Base-by-base conservation (phyloP, 1,140 invertebrate species). In the Dendroctonus valens region DNA sequence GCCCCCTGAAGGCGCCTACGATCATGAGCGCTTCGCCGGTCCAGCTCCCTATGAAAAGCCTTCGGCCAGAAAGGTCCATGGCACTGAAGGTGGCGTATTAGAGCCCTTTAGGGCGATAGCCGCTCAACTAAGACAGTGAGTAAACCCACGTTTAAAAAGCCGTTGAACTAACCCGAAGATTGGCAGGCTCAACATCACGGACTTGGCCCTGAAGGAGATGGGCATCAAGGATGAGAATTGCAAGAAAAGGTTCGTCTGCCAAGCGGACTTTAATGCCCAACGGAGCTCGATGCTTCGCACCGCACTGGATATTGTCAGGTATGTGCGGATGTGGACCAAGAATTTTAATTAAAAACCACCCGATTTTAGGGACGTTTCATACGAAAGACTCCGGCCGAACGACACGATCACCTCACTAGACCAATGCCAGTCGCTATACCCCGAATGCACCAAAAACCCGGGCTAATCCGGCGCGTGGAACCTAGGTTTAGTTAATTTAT, bases 241-340 rank as follows among this genome's bases (percentile, higher is more conserved):
- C 53, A 75, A 70, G 58, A 75, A 69, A 60, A 72, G 72, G 60
- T 77, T 77, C 54, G 71, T 78, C 7, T 78, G 76, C 59, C 71
- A 76, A 65, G 70, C 74, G 4, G 70, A 76, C 58, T 69, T 70
- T 8, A 70, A 67, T 37, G 67, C 70, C 0, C 67, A 70, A 49
- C 64, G 65, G 38, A 73, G 62, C 62, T 37, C 51, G 38, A 38
- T 77, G 40, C 61, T 76, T 46, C 50, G 61, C 26, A 60, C 65
- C 5, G 70, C 61, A 51, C 68, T 73, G 8, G 59, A 72, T 9
- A 39, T 76, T 7, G n/a, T n/a, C n/a, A 3, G 26, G 26, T 26
- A 26, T 26, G 26, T 26, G 26, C 37, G 11, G 9, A 57, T 39
- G 1, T 14, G 5, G 5, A 15, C 41, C 26, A 26, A 26, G 26